phyloP scores from a whole-genome alignment of 2,113 vertebrate species.

The Enhydra lutris region DNA sequence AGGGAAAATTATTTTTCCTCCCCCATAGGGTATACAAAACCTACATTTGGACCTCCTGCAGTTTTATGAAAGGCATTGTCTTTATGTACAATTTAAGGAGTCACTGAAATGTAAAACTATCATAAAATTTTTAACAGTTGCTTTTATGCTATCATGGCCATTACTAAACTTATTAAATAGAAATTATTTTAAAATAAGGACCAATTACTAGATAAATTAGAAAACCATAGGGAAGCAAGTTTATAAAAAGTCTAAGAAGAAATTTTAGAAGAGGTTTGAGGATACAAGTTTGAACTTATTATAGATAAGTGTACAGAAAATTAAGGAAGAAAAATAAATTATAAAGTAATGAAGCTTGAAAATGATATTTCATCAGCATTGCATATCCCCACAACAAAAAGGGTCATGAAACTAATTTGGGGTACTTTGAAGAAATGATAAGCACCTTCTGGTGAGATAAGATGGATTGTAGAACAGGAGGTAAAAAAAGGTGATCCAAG shows the following conservation, averaged over 20 bases:
- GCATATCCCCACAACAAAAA: neutral
- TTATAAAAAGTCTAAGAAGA: neutral
- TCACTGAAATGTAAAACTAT: neutral
- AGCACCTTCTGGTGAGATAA: neutral
- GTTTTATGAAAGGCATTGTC: neutral
- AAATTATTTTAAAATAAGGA: neutral
- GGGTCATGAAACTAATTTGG: neutral
- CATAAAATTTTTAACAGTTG: neutral
- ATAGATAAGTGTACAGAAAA: neutral
- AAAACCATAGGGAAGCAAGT: neutral
- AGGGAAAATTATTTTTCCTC: neutral
- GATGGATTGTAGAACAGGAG: neutral
- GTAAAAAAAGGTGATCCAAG: neutral
- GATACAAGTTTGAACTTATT: neutral
- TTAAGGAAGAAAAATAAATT: neutral
- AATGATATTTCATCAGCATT: neutral
- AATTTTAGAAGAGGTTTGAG: neutral
- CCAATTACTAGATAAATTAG: neutral
- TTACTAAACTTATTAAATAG: neutral
- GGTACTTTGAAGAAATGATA: neutral
- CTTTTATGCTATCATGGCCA: neutral
- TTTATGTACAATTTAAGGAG: neutral
- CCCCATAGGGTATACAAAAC: neutral
- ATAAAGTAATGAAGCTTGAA: neutral
- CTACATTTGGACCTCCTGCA: neutral